Evolutionary conservation across 2,888 invertebrate species (phyloP), one percentile per base, ranked within the genome.

Genomic region (Pinctada fucata): DNA sequence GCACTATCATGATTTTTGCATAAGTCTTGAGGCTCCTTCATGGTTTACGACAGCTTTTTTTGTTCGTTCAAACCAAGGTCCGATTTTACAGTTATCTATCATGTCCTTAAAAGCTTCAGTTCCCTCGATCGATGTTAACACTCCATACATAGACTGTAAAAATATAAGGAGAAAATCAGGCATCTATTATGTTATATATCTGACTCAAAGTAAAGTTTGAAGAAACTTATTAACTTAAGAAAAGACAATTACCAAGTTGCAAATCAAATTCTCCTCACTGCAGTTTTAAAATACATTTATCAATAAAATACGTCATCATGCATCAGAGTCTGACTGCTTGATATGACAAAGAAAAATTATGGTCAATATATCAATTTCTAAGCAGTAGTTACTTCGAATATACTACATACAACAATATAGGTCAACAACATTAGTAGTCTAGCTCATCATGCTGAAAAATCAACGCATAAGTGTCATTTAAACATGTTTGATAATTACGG

Each of bases 41-140:
- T 94, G 95, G 70, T 91, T 93, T 45, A 94, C 90, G 50, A 96
- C 95, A 81, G 93, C 94, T 63, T 94, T 93, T 88, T 96, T 96
- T 92, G 97, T 96, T 8, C 94, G 94, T 84, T 94, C 94, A 92
- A 96, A 98, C 98, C 98, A 97, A 47, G 90, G 93, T 63, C 94
- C 94, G 73, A 98, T 95, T 72, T 95, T 94, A 0, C 97, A 97
- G 79, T 88, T 83, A 87, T 96, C 94, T 2, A 94, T 87, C 58
- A 96, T 93, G 92, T 99, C 99, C 86, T 95, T 93, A 91, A 99
- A 99, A 0, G 99, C 97, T 65, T 94, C 92, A 89, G 98, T 98
- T 0, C 98, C 98, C 93, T 99, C 97, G 91, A 99, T 97, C 90
- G 98, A 97, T 91, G 95, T 96, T 3, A 99, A 93, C 2, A 97